Evolutionary conservation across 2,797 vertebrate species (phyloP).

Genomic region (Microctenopoma stevenorrisi): DNA sequence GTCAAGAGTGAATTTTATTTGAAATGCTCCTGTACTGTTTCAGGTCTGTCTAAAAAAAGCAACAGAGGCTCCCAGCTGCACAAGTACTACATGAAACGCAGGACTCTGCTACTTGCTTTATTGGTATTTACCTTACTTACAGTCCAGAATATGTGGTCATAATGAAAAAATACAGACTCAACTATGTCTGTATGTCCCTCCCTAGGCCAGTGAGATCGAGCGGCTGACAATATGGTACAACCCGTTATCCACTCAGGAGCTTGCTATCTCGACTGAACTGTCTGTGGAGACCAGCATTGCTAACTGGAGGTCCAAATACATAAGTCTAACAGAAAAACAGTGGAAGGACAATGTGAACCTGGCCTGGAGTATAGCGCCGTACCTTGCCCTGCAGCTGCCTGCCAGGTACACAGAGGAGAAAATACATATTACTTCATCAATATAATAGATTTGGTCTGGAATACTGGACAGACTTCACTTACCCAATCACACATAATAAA

Average conservation of each 20-base stretch:
- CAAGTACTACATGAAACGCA: slow-evolving; percentile 98
- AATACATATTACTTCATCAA: neutral
- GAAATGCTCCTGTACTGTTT: slow-evolving; percentile 33
- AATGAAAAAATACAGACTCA: neutral
- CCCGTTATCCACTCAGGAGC: slow-evolving; percentile 91
- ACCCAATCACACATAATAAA: neutral
- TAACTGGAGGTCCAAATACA: slow-evolving; percentile 97
- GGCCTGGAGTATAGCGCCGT: slow-evolving; percentile 94
- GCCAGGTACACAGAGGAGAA: slow-evolving; percentile 79
- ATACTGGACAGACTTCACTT: neutral
- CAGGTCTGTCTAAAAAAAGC: slow-evolving; percentile 95
- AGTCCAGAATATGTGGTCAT: slow-evolving; percentile 2
- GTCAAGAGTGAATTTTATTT: neutral
- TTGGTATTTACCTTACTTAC: slow-evolving; percentile 81
- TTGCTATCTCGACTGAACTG: slow-evolving; percentile 89
- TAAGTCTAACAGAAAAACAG: slow-evolving; percentile 94
- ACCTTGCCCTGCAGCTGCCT: slow-evolving; percentile 93
- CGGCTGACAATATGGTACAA: slow-evolving; percentile 97
- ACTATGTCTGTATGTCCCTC: slow-evolving; percentile 14
- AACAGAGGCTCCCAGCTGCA: slow-evolving; percentile 95
- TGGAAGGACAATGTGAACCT: slow-evolving; percentile 99
- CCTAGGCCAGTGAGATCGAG: slow-evolving; percentile 94
- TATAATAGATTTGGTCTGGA: neutral
- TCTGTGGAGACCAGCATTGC: slow-evolving; percentile 94
- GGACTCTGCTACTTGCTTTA: slow-evolving; percentile 91